Evolutionary conservation across 2,113 vertebrate genomes (phyloP).

Genomic region (Pollimyrus isidori): DNA sequence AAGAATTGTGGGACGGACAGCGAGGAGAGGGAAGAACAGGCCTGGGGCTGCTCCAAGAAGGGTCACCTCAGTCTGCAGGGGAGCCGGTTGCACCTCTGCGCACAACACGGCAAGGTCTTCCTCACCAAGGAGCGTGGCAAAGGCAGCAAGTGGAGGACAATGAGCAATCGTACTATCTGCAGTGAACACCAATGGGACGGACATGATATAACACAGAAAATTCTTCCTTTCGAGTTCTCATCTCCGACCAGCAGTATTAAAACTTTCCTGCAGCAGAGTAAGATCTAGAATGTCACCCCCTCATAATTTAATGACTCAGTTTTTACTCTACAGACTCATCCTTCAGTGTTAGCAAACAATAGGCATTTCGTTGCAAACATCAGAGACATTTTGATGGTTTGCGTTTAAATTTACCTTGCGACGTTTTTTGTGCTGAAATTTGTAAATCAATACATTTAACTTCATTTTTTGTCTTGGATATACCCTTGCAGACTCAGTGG

Average conservation of each 20-base stretch:
- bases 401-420: background rate
- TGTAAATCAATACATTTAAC: background rate
- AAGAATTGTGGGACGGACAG: constrained; percentile 48
- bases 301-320: background rate
- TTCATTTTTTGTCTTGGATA: background rate
- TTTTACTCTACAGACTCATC: background rate
- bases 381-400: background rate
- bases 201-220: constrained; percentile 20
- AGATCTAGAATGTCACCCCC: constrained; percentile 18
- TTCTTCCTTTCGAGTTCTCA: background rate
- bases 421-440: background rate
- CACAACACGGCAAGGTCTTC: constrained; percentile 56
- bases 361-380: background rate
- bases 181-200: constrained; percentile 29
- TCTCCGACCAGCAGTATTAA: constrained; percentile 25
- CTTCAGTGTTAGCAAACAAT: background rate
- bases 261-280: constrained; percentile 41
- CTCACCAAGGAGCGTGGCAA: constrained; percentile 58
- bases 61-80: constrained; percentile 66
- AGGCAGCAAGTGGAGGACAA: constrained; percentile 66
- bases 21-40: constrained; percentile 47
- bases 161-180: constrained; percentile 54
- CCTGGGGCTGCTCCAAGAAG: constrained; percentile 71
- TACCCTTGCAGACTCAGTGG: background rate
- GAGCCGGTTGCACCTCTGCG: constrained; percentile 60